phyloP scores from a whole-genome alignment of 2,113 vertebrate genomes.

The Planiliza haematocheilus region DNA sequence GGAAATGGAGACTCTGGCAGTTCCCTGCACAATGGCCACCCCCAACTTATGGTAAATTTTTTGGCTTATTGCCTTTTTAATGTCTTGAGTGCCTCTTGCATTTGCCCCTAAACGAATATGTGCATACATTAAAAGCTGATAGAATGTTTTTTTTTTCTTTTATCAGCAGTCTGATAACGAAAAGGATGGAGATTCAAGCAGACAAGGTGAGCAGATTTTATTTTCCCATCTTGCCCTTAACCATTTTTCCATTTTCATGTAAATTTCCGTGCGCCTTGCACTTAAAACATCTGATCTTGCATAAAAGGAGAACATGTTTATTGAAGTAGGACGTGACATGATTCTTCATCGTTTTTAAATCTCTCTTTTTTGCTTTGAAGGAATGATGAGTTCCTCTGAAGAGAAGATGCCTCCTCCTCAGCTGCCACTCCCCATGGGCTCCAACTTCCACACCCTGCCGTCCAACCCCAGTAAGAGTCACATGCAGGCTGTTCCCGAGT shows the following conservation, averaged over 20 bases:
- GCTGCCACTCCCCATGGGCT: constrained; percentile 89
- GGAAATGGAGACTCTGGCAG: constrained; percentile 96
- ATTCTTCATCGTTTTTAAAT: constrained; percentile 18
- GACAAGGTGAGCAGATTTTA: constrained; percentile 90
- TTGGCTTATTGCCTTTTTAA: constrained; percentile 73
- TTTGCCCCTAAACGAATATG: constrained; percentile 61
- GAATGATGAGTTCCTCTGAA: constrained; percentile 91
- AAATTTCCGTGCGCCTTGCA: constrained; percentile 27
- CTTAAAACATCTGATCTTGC: constrained; percentile 35
- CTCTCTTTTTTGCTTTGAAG: constrained; percentile 66
- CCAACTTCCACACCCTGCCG: constrained; percentile 96
- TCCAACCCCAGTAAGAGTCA: constrained; percentile 93
- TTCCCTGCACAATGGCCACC: constrained; percentile 95
- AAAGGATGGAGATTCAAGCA: constrained; percentile 96
- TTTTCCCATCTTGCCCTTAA: constrained; percentile 31
- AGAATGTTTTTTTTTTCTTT: constrained; percentile 49
- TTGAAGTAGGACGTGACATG: not conserved
- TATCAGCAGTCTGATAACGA: constrained; percentile 93
- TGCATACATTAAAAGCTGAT: constrained; percentile 69
- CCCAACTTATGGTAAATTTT: constrained; percentile 91
- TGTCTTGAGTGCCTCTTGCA: constrained; percentile 71
- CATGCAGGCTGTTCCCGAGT: constrained; percentile 92
- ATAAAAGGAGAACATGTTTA: constrained; percentile 22
- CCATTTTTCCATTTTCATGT: constrained; percentile 65
- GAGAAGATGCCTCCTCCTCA: constrained; percentile 90